Evolutionary conservation across 2,888 invertebrate genomes (phyloP).

Genomic region (Ptychoptera albimana): DNA sequence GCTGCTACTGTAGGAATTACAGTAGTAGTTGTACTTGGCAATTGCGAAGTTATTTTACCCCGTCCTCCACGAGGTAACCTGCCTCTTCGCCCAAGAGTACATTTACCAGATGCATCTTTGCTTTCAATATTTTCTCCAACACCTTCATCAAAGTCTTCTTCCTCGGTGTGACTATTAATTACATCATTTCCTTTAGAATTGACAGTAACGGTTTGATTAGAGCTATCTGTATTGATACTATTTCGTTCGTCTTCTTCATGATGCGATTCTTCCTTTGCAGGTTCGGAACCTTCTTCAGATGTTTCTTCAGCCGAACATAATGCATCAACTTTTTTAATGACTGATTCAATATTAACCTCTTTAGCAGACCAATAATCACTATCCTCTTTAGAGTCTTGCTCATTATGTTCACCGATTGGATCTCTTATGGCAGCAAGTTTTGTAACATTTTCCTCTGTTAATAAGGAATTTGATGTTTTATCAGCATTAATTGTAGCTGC

Average conservation of each 20-base stretch:
- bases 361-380: constrained; percentile 65
- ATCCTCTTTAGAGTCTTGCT: constrained; percentile 46
- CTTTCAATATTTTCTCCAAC: constrained; percentile 14
- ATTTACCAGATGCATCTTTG: neutral
- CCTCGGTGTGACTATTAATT: constrained; percentile 13
- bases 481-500: neutral
- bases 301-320: constrained; percentile 35
- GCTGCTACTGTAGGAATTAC: neutral
- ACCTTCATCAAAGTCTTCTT: constrained; percentile 22
- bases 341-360: constrained; percentile 65
- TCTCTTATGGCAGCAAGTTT: constrained; percentile 19
- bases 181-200: no score
- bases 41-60: constrained; percentile 7
- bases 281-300: constrained; percentile 1
- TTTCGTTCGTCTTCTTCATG: constrained; percentile 1
- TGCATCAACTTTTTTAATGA: constrained; percentile 62
- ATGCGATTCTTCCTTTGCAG: neutral
- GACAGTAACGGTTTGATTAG: no score
- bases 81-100: constrained; percentile 12
- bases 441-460: constrained; percentile 24
- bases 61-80: constrained; percentile 18
- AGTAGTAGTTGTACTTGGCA: neutral
- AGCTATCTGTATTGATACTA: no score
- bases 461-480: constrained; percentile 15
- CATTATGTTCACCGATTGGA: constrained; percentile 26